Conservation (phyloP, 37 sponge, comb jelly and placozoan species). For the Chondrilla cf. caribensis region DNA sequence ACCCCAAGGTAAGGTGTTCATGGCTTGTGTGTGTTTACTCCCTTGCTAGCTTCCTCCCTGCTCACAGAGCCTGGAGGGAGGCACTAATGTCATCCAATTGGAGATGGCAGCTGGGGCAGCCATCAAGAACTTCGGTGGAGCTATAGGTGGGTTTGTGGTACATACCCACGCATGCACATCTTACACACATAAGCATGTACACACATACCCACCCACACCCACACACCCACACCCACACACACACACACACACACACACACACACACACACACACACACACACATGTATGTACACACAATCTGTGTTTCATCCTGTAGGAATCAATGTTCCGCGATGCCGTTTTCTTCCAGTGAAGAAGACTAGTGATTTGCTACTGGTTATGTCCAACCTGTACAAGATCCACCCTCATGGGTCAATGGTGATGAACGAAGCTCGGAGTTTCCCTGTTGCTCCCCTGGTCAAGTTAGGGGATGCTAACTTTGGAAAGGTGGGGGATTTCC, state of each 20-base stretch:
- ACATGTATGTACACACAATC: neutral
- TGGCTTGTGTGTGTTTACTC: neutral
- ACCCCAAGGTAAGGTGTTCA: constrained; percentile 73
- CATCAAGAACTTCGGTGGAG: constrained; percentile 89
- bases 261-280: neutral
- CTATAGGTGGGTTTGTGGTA: constrained; percentile 57
- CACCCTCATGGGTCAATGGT: constrained; percentile 55
- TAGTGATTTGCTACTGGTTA: constrained; percentile 84
- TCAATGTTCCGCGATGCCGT: constrained; percentile 91
- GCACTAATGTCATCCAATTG: constrained; percentile 89
- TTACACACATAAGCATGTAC: too few relatives aligned
- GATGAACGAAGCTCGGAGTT: constrained; percentile 72
- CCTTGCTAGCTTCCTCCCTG: too few relatives aligned
- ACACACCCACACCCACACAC: neutral
- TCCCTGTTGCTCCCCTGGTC: constrained; percentile 84
- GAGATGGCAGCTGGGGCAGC: constrained; percentile 98
- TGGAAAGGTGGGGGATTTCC: constrained; percentile 47
- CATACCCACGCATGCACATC: neutral
- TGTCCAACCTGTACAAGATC: constrained; percentile 89
- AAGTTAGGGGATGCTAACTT: constrained; percentile 92
- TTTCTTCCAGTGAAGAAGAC: constrained; percentile 97
- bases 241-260: neutral
- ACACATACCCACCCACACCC: neutral
- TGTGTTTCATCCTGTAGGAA: constrained; percentile 42
- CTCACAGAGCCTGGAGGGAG: constrained; percentile 61